Evolutionary conservation across 2,113 vertebrate genomes (phyloP).

Genomic region (Equus przewalskii): DNA sequence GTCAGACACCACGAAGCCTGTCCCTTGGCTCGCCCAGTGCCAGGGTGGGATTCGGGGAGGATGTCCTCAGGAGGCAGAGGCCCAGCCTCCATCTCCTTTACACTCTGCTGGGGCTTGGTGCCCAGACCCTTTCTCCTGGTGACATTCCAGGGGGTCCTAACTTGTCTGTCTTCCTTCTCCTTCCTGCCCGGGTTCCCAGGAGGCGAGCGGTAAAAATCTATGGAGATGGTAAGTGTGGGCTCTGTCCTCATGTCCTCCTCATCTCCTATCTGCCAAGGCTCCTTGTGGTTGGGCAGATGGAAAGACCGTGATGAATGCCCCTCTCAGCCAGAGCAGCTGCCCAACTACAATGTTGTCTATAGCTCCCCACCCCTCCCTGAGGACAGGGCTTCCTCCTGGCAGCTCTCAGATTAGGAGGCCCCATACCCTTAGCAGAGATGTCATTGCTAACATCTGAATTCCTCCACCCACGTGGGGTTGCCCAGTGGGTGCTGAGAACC

Average conservation of each 20-base stretch:
- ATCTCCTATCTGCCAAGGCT: background rate
- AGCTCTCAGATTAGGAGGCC: background rate
- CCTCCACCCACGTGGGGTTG: background rate
- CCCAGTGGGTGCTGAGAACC: background rate
- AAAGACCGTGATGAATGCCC: fast-evolving
- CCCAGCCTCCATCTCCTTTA: background rate
- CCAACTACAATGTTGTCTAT: no score
- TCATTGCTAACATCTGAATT: background rate
- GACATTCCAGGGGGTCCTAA: conserved; percentile 1
- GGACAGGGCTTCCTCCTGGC: background rate
- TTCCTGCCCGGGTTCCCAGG: conserved; percentile 63
- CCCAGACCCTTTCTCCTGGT: background rate
- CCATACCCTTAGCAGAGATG: background rate
- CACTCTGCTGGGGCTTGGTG: background rate
- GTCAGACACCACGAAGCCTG: background rate
- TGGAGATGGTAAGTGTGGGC: conserved; percentile 72
- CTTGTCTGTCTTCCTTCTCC: conserved; percentile 65
- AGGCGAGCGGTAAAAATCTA: conserved; percentile 74
- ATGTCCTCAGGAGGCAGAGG: background rate
- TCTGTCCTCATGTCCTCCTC: background rate
- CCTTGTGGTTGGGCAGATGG: background rate
- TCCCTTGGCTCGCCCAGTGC: background rate
- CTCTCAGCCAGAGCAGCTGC: background rate
- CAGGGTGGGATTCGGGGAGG: background rate
- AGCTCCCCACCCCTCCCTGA: background rate